phyloP scores from a whole-genome alignment of 2,797 vertebrate genomes.

The Tapirus indicus region DNA sequence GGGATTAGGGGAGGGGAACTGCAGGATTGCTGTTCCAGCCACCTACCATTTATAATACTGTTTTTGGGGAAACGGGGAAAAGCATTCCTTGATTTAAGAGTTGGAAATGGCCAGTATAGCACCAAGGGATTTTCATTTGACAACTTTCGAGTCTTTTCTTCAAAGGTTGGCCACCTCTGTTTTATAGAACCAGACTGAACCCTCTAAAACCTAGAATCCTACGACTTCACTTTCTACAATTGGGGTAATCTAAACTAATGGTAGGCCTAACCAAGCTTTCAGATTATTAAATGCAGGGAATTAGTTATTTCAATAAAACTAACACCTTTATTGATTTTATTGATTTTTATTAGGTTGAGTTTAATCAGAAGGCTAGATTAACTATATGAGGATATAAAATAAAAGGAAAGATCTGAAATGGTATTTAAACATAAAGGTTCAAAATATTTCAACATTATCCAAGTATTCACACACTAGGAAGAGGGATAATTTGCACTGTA shows the following conservation, averaged over 20 bases:
- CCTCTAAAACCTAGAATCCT: not conserved
- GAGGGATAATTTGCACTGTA: not conserved
- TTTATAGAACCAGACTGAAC: not conserved
- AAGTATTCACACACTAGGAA: not conserved
- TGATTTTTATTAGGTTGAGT: not conserved
- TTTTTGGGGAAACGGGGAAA: not conserved
- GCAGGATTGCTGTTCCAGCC: not conserved
- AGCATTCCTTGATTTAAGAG: not conserved
- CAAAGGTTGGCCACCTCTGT: not conserved
- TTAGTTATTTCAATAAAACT: constrained; percentile 3
- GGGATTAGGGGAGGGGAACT: no score
- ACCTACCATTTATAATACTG: not conserved
- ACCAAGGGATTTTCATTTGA: not conserved
- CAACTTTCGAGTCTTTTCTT: not conserved
- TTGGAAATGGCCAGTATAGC: not conserved
- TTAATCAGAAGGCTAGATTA: not conserved
- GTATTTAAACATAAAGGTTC: constrained; percentile 16
- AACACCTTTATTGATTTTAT: not conserved
- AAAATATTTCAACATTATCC: constrained; percentile 40
- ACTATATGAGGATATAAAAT: not conserved
- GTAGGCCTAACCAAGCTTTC: not conserved
- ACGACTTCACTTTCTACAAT: not conserved
- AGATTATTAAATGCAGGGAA: not conserved
- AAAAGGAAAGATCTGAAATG: not conserved
- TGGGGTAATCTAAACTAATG: not conserved